Evolutionary conservation across 1,140 invertebrate genomes (phyloP).

Genomic region (Parasteatoda tepidariorum): DNA sequence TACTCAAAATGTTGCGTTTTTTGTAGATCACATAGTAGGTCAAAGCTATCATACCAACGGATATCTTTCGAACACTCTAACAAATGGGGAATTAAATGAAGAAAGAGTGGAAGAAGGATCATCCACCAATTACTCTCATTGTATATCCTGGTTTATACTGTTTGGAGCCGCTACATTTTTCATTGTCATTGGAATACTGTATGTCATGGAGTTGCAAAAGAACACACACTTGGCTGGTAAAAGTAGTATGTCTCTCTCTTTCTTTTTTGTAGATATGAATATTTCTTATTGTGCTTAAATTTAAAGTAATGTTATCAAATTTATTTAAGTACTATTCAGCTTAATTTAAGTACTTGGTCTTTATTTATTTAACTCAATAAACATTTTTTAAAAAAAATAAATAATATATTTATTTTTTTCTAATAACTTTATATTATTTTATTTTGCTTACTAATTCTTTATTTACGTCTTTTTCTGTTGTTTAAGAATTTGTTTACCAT

Average conservation of each 20-base stretch:
- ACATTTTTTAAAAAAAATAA: no score
- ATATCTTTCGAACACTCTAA: constrained; percentile 20
- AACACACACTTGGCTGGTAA: not conserved
- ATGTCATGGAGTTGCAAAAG: constrained; percentile 39
- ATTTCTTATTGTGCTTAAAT: not conserved
- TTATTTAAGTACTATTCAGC: no score
- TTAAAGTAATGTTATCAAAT: no score
- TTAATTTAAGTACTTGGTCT: no score
- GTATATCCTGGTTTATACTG: constrained; percentile 27
- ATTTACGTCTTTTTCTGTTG: no score
- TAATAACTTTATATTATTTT: no score
- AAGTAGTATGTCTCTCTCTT: constrained; percentile 3
- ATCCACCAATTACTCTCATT: constrained; percentile 42
- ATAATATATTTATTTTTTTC: no score
- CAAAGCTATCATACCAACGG: constrained; percentile 1
- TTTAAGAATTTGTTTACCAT: no score
- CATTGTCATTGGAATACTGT: constrained; percentile 29
- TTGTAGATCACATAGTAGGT: no score
- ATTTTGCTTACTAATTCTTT: no score
- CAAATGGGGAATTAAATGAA: constrained; percentile 29
- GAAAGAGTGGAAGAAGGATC: constrained; percentile 29
- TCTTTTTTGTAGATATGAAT: not conserved
- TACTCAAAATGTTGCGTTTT: no score
- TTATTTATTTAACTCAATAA: no score
- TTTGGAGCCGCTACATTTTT: constrained; percentile 24